These are phyloP conservation scores for Abrostola tripartita DNA, from an alignment of 2,888 invertebrate genomes.

Conservation along the genomic window DNA sequence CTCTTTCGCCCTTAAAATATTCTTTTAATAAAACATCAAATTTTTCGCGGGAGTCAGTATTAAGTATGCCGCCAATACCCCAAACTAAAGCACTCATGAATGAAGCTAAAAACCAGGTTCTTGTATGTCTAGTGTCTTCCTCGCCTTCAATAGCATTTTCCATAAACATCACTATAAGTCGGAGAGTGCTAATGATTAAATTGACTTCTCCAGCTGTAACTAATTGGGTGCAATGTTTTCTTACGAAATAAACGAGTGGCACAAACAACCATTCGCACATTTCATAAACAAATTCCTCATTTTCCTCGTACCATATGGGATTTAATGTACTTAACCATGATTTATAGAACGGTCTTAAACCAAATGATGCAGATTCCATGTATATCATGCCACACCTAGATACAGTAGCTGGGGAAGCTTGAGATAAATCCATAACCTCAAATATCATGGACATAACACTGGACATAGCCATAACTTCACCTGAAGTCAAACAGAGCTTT, in stretches of 20 bases:
- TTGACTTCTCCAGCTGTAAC: conserved; percentile 92
- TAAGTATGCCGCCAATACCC: conserved; percentile 95
- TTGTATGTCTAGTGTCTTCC: conserved; percentile 91
- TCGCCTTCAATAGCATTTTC: conserved; percentile 91
- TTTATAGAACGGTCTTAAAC: conserved; percentile 93
- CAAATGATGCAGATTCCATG: conserved; percentile 94
- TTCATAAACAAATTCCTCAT: conserved; percentile 88
- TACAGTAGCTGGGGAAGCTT: conserved; percentile 96
- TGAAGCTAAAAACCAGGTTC: conserved; percentile 93
- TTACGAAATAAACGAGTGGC: conserved; percentile 92
- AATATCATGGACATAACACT: conserved; percentile 95
- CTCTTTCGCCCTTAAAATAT: conserved; percentile 81
- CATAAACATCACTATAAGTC: conserved; percentile 93
- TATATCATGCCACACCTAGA: conserved; percentile 97
- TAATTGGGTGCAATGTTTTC: conserved; percentile 90
- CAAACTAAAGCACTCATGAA: conserved; percentile 93
- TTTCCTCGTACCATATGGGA: conserved; percentile 90
- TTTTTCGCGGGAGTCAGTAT: conserved; percentile 90
- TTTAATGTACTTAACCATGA: conserved; percentile 93
- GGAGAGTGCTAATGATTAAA: conserved; percentile 91
- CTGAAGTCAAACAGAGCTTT: conserved; percentile 95
- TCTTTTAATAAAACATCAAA: conserved; percentile 90
- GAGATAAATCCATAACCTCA: conserved; percentile 95
- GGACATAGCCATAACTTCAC: conserved; percentile 95
- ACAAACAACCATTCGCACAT: conserved; percentile 94